Evolutionary conservation across 2,797 vertebrate genomes (phyloP).

Genomic region (Ceyx erithaca): DNA sequence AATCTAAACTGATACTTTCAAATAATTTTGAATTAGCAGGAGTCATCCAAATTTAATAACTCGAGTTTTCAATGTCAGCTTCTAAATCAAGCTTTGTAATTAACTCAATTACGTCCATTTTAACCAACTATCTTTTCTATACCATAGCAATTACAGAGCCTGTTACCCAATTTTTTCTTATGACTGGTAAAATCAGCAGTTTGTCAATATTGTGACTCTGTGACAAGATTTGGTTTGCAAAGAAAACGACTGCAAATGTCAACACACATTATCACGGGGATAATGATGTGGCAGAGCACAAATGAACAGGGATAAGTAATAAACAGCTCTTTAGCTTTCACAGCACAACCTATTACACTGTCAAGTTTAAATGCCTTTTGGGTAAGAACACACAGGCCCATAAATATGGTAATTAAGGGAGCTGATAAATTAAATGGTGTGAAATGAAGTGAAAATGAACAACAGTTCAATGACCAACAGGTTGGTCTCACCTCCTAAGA

Average conservation of each 20-base stretch:
- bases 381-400: slow-evolving; percentile 16
- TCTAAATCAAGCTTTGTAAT: not conserved
- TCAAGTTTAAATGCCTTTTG: slow-evolving; percentile 30
- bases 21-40: not conserved
- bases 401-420: slow-evolving; percentile 5
- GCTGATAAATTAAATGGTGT: slow-evolving; percentile 34
- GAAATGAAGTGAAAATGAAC: slow-evolving; percentile 45
- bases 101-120: not conserved
- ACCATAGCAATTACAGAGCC: not conserved
- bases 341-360: slow-evolving; percentile 31
- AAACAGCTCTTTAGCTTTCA: slow-evolving; percentile 46
- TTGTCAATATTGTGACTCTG: not conserved
- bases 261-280: not conserved
- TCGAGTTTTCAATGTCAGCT: not conserved
- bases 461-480: not conserved
- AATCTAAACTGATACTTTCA: not conserved
- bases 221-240: not conserved
- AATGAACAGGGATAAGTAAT: slow-evolving; percentile 46
- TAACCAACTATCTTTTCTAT: not conserved
- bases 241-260: not conserved
- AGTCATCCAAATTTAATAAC: not conserved
- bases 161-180: not conserved
- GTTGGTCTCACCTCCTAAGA: not conserved
- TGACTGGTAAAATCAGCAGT: not conserved
- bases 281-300: slow-evolving; percentile 34